Evolutionary conservation across 2,888 invertebrate species (phyloP).

Genomic region (Megaustenia siamemsis): DNA sequence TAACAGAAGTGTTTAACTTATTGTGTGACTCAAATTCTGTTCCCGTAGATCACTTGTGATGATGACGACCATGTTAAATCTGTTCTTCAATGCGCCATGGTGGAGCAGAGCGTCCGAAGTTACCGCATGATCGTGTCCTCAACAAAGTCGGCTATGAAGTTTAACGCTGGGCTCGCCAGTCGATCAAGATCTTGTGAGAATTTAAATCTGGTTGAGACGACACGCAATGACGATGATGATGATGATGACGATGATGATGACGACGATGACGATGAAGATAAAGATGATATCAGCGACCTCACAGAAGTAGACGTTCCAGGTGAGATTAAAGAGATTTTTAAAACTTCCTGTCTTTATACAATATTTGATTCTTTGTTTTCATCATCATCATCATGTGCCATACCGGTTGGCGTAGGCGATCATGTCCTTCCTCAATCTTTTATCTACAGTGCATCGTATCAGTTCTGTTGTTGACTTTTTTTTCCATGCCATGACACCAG

Average conservation of each 20-base stretch:
- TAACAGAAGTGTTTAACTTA: no score
- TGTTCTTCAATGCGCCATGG: constrained; percentile 45
- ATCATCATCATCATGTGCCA: not conserved
- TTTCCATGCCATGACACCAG: no score
- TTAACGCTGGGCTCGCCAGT: constrained; percentile 56
- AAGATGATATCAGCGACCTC: no score
- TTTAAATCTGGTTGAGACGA: constrained; percentile 19
- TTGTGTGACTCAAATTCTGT: not conserved
- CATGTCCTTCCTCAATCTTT: no score
- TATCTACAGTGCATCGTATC: no score
- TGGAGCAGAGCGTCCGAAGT: constrained; percentile 64
- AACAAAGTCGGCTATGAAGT: constrained; percentile 66
- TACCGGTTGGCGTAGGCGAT: no score
- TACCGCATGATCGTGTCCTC: constrained; percentile 73
- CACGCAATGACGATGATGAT: not conserved
- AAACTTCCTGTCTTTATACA: no score
- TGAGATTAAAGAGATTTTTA: not conserved
- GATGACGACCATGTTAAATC: constrained; percentile 53
- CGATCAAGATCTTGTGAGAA: constrained; percentile 39
- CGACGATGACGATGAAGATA: not conserved
- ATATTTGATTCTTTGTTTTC: no score
- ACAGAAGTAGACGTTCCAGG: not conserved
- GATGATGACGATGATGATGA: not conserved
- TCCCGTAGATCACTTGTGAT: constrained; percentile 48
- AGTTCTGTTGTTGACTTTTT: no score